A percentile compares a stretch with the other conserved stretches of the same genome.
Evolutionary conservation across 2,113 vertebrate species (phyloP).

Genomic region (Carlito syrichta): DNA sequence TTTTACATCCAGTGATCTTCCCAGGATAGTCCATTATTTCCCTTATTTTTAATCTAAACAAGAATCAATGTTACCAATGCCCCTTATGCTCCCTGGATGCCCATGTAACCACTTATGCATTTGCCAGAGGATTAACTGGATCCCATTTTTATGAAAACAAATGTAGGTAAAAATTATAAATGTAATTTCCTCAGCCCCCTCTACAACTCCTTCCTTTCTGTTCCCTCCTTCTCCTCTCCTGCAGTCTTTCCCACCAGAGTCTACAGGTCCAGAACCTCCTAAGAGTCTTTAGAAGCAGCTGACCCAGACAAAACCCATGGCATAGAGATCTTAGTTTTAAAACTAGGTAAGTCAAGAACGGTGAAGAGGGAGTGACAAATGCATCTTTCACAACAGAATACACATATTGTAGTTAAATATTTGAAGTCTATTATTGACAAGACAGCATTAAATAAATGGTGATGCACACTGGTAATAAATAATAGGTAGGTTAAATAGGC

Average conservation of each 20-base stretch:
- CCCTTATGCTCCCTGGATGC: too few relatives aligned
- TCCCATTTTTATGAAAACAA: background rate
- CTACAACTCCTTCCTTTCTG: background rate
- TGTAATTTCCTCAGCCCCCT: background rate
- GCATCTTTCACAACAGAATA: background rate
- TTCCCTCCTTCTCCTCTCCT: background rate
- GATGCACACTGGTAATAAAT: background rate
- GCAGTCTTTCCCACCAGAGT: too few relatives aligned
- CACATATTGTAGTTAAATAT: background rate
- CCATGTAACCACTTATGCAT: background rate
- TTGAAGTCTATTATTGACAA: too few relatives aligned
- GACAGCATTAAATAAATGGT: background rate
- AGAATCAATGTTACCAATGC: too few relatives aligned
- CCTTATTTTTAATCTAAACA: background rate
- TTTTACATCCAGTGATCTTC: background rate
- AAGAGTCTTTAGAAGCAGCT: rapidly evolving
- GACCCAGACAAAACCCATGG: background rate
- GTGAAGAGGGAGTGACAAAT: too few relatives aligned
- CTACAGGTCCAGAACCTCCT: background rate
- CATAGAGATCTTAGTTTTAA: background rate
- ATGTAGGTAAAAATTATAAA: background rate
- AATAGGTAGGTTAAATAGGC: background rate
- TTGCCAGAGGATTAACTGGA: background rate
- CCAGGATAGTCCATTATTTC: background rate
- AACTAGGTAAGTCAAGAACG: background rate